Evolutionary conservation across 2,113 vertebrate species (phyloP), one percentile per base, ranked within the genome.

Genomic region (Pomatostomus ruficeps): DNA sequence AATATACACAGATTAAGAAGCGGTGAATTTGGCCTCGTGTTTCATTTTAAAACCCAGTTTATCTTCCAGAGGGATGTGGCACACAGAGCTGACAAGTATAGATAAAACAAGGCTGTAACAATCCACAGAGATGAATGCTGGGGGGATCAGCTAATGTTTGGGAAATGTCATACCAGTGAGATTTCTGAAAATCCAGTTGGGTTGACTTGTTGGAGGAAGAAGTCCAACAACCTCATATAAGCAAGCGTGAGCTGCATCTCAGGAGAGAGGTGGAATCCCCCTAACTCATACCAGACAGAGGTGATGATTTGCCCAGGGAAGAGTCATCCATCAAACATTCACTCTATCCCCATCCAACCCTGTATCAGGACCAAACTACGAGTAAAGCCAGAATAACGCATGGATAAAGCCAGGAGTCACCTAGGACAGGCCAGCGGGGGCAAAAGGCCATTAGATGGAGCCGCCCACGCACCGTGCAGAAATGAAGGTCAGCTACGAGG

Each of bases 261-360:
- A 22, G 57, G 90, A 86, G 93, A 74, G 88, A 74, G 93, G 62
- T 85, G 75, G 78, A 96, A 96, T 93, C 80, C 72, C 74, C 59
- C 85, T 96, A 94, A 96, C 81, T 95, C 89, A 59, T 80, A 88
- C 75, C 91, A 94, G 87, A 91, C 67, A 77, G 78, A 89, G 82
- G 89, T 80, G 93, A 86, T 90, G 93, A 95, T 77, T 94, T 91
- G 75, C 72, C 51, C 25, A 23, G 82, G 61, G 54, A 96, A 88
- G 65, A 95, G 75, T 94, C 78, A 96, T 96, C 82, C 72, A 90
- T 90, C 91, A 91, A 51, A 65, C 43, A 85, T 83, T 90, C 0
- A 0, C 57, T 91, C 43, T 77, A 23, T 35, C 58, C 82, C 19
- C 33, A 66, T 79, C n/a, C 1, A 5, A 57, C 74, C 36, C 74